Evolutionary conservation across 2,113 vertebrate genomes (phyloP), one percentile per base, ranked within the genome.

Genomic region (Sinosuthora webbiana): DNA sequence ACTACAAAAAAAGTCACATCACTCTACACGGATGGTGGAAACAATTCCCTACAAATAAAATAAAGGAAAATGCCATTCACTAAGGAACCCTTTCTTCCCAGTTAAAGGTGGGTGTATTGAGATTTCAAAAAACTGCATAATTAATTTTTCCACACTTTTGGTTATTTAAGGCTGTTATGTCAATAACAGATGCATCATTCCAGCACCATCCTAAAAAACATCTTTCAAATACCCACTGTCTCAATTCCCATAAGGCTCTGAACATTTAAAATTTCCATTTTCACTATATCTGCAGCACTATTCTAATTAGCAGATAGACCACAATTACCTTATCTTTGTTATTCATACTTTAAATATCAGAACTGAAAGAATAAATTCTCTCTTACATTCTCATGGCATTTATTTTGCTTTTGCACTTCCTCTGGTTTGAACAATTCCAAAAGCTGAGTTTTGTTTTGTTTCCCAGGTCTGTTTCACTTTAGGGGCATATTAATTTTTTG

Each of bases 381-480:
- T 75, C 35, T 70, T 83, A 25, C 14, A n/a, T 86, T 85, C 83
- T 93, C 49, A 83, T 59, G 50, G 50, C 70, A 63, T 88, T 93
- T 89, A 53, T 93, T 94, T 91, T 16, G 6, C 67, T 95, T 83
- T 85, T 71, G 85, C 47, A 59, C 71, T 93, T 94, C 85, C 82
- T 91, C 52, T 86, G 68, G 37, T 77, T 93, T 41, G 31, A 62
- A 77, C 68, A 77, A 56, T 25, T 82, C 18, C 39, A 92, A 91
- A 41, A 81, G 27, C 45, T 65, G 45, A 69, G 49, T 60, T 89
- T 87, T 80, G 44, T 87, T 95, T 93, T 89, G 41, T 91, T 97
- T 96, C 90, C 74, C 85, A 90, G 57, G 87, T 91, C 89, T 82
- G 74, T 95, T 97, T 96, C 84, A 83, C 82, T 94, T 94, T 64